Evolutionary conservation across 1,140 invertebrate genomes (phyloP).

Genomic region (Aphis gossypii): DNA sequence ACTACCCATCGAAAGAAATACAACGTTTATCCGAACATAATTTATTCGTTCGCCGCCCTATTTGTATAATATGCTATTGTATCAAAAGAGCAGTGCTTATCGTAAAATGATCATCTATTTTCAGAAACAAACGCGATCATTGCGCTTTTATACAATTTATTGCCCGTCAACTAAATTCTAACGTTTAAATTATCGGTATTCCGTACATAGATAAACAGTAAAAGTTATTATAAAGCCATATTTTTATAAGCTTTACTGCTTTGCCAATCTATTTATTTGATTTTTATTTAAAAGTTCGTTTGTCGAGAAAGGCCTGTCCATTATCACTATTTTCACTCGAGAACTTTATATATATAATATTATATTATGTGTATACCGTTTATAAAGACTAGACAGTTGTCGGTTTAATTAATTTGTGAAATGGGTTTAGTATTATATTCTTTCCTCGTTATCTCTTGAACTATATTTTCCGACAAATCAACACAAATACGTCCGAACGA

Average conservation of each 20-base stretch:
- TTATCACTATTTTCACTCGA: neutral
- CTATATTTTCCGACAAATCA: neutral
- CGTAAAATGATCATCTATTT: neutral
- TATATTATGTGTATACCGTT: neutral
- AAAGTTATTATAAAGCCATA: neutral
- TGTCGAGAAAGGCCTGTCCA: neutral
- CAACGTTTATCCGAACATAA: too few species aligned
- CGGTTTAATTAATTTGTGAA: neutral
- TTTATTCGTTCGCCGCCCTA: too few species aligned
- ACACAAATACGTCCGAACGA: neutral
- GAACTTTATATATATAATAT: neutral
- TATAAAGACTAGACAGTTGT: neutral
- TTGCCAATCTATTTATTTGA: neutral
- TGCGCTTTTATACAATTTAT: neutral
- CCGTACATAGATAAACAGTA: neutral
- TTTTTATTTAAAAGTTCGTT: neutral
- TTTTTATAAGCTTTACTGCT: neutral
- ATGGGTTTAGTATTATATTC: neutral
- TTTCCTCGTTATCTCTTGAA: neutral
- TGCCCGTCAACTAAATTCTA: neutral
- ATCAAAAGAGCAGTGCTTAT: neutral
- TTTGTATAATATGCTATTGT: too few species aligned
- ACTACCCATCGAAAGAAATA: too few species aligned
- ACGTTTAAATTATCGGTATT: neutral
- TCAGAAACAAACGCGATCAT: neutral